Evolutionary conservation across 1,140 invertebrate species (phyloP), one percentile per base, ranked within the genome.

Genomic region (Bombus ignitus): DNA sequence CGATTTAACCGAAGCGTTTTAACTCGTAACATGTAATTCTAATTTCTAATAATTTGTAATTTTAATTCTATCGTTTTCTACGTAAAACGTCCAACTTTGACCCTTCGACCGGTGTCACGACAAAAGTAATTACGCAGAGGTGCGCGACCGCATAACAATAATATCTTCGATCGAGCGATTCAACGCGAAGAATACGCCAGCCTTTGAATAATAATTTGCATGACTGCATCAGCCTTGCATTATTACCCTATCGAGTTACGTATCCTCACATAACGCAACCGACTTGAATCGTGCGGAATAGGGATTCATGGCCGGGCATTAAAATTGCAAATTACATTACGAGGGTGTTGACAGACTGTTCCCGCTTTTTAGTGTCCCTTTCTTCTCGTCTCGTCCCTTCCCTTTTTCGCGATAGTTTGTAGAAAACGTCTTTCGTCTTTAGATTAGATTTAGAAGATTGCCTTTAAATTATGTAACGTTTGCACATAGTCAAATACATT

Each of bases 261-360:
- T 65, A 89, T 85, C 81, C 81, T 57, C 39, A 5, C 5, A 62
- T 65, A 74, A 73, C 70, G 72, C 35, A 74, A 70, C 28, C 78
- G 62, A 81, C 57, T 87, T 18, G 44, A 83, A 77, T 53, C 68
- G 47, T 22, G 32, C 2, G 71, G 59, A 59, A 78, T 74, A 90
- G 70, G 84, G 74, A 88, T 87, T 75, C 75, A 86, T 76, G 81
- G 57, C 68, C 73, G 68, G 68, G 57, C 87, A 94, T 94, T 93
- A 93, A 93, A 94, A 94, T 94, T 94, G 93, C 93, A 94, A 93
- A 94, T 94, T 92, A 85, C 74, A 75, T 53, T 91, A 91, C 91
- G 91, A 91, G 91, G 89, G 85, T 91, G 90, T 91, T 88, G 92
- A 92, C 86, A 89, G 83, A 82, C 75, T 59, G 37, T 77, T 77